Conservation (phyloP, 1,140 invertebrate genomes). For the Cydia amplana region DNA sequence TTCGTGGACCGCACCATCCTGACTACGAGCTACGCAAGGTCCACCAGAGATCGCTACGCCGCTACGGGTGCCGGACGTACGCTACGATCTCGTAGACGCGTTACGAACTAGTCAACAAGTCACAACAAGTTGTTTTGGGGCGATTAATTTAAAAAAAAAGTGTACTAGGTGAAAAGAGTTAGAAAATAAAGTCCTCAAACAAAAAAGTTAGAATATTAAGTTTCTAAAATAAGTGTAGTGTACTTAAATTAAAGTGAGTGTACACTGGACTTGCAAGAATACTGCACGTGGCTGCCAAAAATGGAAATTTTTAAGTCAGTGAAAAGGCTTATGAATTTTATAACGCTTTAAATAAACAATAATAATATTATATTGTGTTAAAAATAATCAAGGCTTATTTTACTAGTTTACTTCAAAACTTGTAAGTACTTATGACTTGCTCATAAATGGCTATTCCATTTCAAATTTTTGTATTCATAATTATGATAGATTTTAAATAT, state of each 20-base stretch:
- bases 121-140: not conserved
- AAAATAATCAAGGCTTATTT: too few species aligned
- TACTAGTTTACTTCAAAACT: too few species aligned
- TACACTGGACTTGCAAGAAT: too few species aligned
- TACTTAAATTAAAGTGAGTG: too few species aligned
- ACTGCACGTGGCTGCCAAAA: too few species aligned
- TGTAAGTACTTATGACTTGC: too few species aligned
- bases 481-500: too few species aligned
- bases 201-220: not conserved
- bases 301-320: not conserved
- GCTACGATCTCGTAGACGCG: slow-evolving; percentile 39
- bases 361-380: too few species aligned
- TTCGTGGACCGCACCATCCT: not conserved
- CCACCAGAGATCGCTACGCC: slow-evolving; percentile 48
- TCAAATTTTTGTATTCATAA: too few species aligned
- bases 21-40: not conserved
- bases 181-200: not conserved
- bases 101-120: not conserved
- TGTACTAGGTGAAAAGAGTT: too few species aligned
- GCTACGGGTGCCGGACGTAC: slow-evolving; percentile 47
- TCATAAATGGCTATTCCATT: too few species aligned
- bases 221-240: not conserved
- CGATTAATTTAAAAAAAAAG: not conserved
- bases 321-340: not conserved
- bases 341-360: too few species aligned